Evolutionary conservation across 2,888 invertebrate genomes (phyloP), one percentile per base, ranked within the genome.

Genomic region (Dolichomitus sp.): DNA sequence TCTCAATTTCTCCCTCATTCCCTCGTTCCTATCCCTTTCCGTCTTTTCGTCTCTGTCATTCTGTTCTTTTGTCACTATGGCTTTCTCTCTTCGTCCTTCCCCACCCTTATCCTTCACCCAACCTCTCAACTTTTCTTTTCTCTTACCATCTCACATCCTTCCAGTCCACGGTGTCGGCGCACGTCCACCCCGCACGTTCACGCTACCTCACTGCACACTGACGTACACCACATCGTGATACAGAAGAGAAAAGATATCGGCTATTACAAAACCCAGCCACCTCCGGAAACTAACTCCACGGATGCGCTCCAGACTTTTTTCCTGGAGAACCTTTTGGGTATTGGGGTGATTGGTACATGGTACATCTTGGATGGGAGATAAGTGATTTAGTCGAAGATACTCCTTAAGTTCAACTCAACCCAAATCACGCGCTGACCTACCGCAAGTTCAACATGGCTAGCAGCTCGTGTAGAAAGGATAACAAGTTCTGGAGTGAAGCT

Each of bases 171-270:
- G 40, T 23, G 52, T 40, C 40, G 76, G 68, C 73, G 73, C 83
- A 83, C 83, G 77, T 83, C 69, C 83, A 69, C 50, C 54, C 61
- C 50, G 17, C 57, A 68, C 78, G 68, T 73, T 65, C 78, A 40
- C 59, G n/a, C 74, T 50, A 42, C 74, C 70, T 19, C 70, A 63
- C 61, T 52, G 65, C 73, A 69, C 74, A 65, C 54, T n/a, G 40
- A 61, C 68, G 59, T 79, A 68, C 54, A 72, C 42, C 59, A 50
- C 45, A 23, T 87, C 88, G 88, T 91, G 90, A 92, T 91, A 92
- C 91, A 87, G 89, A 90, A 87, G 89, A 87, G 89, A 88, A 90
- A 88, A 92, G 92, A 92, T 92, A 92, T 93, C 92, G 93, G 91
- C 92, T 91, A 89, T 90, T 89, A 90, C 91, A 91, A 89, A 89